Base-by-base conservation (phyloP, 2,888 invertebrate species). In the Orgyia antiqua region DNA sequence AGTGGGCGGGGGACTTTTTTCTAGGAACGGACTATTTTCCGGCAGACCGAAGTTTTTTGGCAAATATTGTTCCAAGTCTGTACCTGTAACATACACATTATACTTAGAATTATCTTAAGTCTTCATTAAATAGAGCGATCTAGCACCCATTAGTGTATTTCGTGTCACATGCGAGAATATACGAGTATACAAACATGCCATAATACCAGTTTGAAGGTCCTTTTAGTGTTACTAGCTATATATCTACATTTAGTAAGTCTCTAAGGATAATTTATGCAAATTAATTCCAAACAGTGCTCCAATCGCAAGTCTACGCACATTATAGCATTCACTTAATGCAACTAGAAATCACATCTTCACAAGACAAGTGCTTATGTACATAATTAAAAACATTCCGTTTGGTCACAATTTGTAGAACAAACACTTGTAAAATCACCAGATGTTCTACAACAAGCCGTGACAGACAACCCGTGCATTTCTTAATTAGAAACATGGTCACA, bases 41-140 rank as follows among this genome's bases (percentile, higher is more conserved):
- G 90, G 89, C 44, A 89, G 74, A 47, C 89, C 89, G 68, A 87
- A 89, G 68, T 89, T 88, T 75, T 89, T 89, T 61, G 90, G 90
- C 72, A 89, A 72, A 68, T 87, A 90, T 59, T 89, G 86, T 57
- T 88, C 90, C 60, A 90, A 68, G 49, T 89, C 88, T 51, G 90
- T 90, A 55, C 87, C 87, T 87, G 78, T 33, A 82, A 83, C 47
- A 33, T 29, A 39, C 29, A n/a, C n/a, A n/a, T n/a, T 13, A 35
- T 41, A 33, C 38, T 36, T 39, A n/a, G n/a, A n/a, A n/a, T n/a
- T n/a, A n/a, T n/a, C n/a, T n/a, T n/a, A n/a, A n/a, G n/a, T n/a
- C n/a, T n/a, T n/a, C n/a, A n/a, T n/a, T n/a, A n/a, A n/a, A n/a
- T n/a, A n/a, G n/a, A n/a, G n/a, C n/a, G n/a, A n/a, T n/a, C n/a